Evolutionary conservation across 2,888 invertebrate species (phyloP), one percentile per base, ranked within the genome.

Genomic region (Isotomurus palustris): DNA sequence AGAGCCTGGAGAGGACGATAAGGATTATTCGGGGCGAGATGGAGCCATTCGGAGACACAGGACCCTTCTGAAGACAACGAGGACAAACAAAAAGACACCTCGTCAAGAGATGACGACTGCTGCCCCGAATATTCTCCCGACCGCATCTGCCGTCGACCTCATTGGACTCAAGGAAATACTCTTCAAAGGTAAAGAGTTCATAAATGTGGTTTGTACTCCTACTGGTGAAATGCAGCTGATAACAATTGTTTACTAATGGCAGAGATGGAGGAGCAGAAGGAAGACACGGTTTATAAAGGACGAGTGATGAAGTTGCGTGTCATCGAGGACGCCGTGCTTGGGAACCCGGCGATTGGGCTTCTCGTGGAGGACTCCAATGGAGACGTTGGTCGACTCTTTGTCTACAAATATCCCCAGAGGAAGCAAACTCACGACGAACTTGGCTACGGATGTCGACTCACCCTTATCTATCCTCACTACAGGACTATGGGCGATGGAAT

Each of bases 321-420:
- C 1, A 56, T 62, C 29, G 58, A 62, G 10, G 58, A 58, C 14
- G 55, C 62, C 17, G 19, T 43, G 8, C n/a, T 52, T 5, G 45
- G 54, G 2, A 38, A 27, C 6, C 24, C 54, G 2, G 47, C 57
- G 2, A 35, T 62, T 38, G 32, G 29, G 4, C 22, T 54, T 0
- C 12, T 62, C 6, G 62, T 27, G 0, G 32, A 55, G 21, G 62
- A 62, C 21, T 52, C 52, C 3, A 36, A 58, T 24, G 49, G 53
- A 25, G 54, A 56, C 10, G 38, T 35, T 19, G 40, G 25, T 12
- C 21, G 58, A 1, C 6, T 58, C 0, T 58, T 41, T 44, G 24
- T 61, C n/a, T 58, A 58, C 32, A 58, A 58, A 24, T 41, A 51
- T 41, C 24, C 38, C 1, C 43, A 57, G 14, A 24, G 51, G 24